Conservation (phyloP, 2,888 invertebrate species). For the Drosophila prolongata region DNA sequence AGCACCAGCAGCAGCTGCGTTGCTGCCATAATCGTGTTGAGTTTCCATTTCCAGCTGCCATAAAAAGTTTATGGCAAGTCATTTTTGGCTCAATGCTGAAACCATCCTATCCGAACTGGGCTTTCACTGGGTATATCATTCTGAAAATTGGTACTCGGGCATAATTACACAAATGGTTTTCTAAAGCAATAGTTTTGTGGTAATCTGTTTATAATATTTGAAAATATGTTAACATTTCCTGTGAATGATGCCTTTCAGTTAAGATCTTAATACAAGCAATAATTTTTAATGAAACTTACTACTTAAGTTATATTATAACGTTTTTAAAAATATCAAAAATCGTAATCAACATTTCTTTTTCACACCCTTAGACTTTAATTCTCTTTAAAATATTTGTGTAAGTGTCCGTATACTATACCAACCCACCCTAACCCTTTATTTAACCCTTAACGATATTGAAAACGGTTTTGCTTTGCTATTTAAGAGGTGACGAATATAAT, state of each 20-base stretch:
- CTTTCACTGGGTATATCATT: not conserved
- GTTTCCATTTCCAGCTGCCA: constrained; percentile 34
- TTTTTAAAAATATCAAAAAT: no score
- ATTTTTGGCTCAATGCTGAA: not conserved
- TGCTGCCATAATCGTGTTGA: constrained; percentile 33
- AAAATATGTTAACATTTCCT: no score
- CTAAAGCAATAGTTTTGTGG: not conserved
- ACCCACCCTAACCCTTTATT: not conserved
- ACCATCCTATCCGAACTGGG: not conserved
- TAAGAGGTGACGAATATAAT: no score
- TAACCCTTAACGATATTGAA: not conserved
- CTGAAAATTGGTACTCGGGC: not conserved
- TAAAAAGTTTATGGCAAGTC: constrained; percentile 59
- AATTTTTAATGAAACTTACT: no score
- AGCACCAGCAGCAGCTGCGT: not conserved
- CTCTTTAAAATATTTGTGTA: not conserved
- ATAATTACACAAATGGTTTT: not conserved
- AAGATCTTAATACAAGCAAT: no score
- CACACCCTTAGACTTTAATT: not conserved
- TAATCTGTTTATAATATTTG: no score
- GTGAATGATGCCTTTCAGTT: no score
- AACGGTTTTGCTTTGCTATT: no score
- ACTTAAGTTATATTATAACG: no score
- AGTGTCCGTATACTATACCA: not conserved
- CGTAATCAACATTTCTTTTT: no score